A percentile compares a stretch with the other conserved stretches of the same genome.
phyloP scores from a whole-genome alignment of 2,113 vertebrate species.

The Empidonax alnorum region DNA sequence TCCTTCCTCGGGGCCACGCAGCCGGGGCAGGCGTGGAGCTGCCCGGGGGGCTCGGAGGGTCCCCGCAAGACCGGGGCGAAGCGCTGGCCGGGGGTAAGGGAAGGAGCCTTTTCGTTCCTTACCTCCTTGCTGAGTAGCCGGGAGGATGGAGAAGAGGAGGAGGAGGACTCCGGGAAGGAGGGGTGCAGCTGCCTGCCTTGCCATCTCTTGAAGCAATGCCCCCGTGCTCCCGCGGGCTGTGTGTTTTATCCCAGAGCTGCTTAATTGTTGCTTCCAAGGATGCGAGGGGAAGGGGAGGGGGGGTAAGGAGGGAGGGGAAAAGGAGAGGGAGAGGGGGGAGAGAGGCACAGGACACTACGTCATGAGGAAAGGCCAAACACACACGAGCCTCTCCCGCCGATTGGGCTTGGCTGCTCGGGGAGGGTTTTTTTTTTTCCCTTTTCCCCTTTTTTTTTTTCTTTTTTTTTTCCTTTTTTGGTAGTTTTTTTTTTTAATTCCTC shows the following conservation, averaged over 20 bases:
- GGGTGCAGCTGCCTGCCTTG: constrained; percentile 83
- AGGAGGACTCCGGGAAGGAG: constrained; percentile 83
- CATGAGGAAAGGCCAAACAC: constrained; percentile 83
- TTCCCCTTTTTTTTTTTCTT: no score
- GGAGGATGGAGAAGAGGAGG: constrained; percentile 82
- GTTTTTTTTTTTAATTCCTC: constrained; percentile 64
- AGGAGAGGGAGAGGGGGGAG: constrained; percentile 25
- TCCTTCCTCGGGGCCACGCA: neutral
- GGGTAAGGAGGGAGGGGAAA: constrained; percentile 58
- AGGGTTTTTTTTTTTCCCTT: no score
- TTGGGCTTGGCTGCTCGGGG: constrained; percentile 64
- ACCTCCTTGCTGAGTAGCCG: constrained; percentile 91
- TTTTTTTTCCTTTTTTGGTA: no score
- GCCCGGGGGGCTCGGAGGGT: neutral
- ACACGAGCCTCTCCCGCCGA: constrained; percentile 76
- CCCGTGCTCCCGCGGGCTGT: constrained; percentile 80
- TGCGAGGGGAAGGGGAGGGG: constrained; percentile 67
- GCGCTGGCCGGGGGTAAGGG: neutral
- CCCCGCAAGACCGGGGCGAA: neutral
- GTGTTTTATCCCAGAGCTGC: constrained; percentile 92
- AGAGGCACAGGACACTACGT: constrained; percentile 78
- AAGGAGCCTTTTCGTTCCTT: constrained; percentile 69
- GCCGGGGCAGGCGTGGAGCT: neutral
- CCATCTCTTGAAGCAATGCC: constrained; percentile 93
- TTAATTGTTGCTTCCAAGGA: constrained; percentile 86